phyloP scores from a whole-genome alignment of 2,797 vertebrate species.

The Ctenopoma kingsleyae region DNA sequence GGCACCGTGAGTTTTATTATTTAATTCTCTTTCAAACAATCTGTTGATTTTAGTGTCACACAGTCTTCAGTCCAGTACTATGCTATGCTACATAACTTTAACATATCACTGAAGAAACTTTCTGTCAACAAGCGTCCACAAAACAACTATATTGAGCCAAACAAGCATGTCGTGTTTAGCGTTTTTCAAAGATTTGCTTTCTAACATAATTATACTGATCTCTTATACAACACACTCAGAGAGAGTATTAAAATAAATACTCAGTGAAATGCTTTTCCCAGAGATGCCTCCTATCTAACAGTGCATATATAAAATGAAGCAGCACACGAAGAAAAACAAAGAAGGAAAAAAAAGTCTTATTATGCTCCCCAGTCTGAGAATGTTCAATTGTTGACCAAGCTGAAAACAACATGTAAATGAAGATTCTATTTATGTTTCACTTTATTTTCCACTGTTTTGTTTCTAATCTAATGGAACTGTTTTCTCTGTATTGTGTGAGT shows the following conservation, averaged over 20 bases:
- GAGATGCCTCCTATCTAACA: slow-evolving; percentile 31
- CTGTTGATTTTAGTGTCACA: slow-evolving; percentile 8
- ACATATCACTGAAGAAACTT: neutral
- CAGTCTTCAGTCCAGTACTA: neutral
- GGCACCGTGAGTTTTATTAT: neutral
- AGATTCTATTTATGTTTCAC: slow-evolving; percentile 48
- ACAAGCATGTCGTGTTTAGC: slow-evolving; percentile 3
- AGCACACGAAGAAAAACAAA: slow-evolving; percentile 30
- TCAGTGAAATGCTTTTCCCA: slow-evolving; percentile 14
- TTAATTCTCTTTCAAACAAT: slow-evolving; percentile 2
- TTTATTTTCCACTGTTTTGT: slow-evolving; percentile 46
- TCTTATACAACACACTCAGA: slow-evolving; percentile 46
- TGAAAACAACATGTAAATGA: slow-evolving; percentile 46
- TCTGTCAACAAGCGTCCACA: neutral
- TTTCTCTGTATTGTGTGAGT: slow-evolving; percentile 25
- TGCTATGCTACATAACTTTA: slow-evolving; percentile 21
- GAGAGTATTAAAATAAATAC: slow-evolving; percentile 30
- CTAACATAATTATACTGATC: slow-evolving; percentile 40
- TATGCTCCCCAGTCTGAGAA: slow-evolving; percentile 17
- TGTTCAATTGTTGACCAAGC: slow-evolving; percentile 51
- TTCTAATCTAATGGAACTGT: slow-evolving; percentile 53
- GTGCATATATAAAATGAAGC: slow-evolving; percentile 41
- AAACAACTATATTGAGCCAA: slow-evolving; percentile 2
- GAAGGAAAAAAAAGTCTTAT: slow-evolving; percentile 34
- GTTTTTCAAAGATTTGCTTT: slow-evolving; percentile 25